Evolutionary conservation across 2,113 vertebrate genomes (phyloP).

Genomic region (Apteryx owenii): DNA sequence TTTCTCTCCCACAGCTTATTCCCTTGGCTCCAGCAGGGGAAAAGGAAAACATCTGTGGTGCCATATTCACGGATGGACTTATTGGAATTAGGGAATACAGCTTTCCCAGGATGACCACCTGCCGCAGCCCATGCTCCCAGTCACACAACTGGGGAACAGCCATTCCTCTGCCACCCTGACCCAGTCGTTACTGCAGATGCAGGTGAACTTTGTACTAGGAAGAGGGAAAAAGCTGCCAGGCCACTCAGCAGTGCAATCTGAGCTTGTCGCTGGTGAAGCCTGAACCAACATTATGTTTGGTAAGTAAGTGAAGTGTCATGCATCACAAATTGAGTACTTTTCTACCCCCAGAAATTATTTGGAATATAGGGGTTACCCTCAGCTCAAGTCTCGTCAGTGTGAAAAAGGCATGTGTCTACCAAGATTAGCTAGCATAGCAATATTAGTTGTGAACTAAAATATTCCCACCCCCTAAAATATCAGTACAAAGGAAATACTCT

Average conservation of each 20-base stretch:
- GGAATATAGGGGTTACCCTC: not conserved
- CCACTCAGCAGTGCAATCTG: not conserved
- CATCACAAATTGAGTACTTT: not conserved
- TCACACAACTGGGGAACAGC: not conserved
- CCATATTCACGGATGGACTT: not conserved
- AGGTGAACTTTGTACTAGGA: not conserved
- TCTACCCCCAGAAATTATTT: not conserved
- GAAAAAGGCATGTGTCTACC: not conserved
- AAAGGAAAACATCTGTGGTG: not conserved
- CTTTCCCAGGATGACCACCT: fast-evolving
- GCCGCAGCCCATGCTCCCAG: not conserved
- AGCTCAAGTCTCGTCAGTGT: not conserved
- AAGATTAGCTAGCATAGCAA: not conserved
- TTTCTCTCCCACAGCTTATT: not conserved
- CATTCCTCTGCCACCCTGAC: not conserved
- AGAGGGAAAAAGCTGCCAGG: not conserved
- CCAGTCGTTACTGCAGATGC: not conserved
- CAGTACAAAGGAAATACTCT: not conserved
- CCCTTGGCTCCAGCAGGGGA: not conserved
- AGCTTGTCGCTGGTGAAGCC: not conserved
- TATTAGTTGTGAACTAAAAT: not conserved
- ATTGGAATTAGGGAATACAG: not conserved
- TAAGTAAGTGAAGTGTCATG: not conserved
- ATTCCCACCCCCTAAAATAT: not conserved
- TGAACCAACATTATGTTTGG: not conserved